Evolutionary conservation across 1,140 invertebrate genomes (phyloP), one percentile per base, ranked within the genome.

Genomic region (Pararge aegeria): DNA sequence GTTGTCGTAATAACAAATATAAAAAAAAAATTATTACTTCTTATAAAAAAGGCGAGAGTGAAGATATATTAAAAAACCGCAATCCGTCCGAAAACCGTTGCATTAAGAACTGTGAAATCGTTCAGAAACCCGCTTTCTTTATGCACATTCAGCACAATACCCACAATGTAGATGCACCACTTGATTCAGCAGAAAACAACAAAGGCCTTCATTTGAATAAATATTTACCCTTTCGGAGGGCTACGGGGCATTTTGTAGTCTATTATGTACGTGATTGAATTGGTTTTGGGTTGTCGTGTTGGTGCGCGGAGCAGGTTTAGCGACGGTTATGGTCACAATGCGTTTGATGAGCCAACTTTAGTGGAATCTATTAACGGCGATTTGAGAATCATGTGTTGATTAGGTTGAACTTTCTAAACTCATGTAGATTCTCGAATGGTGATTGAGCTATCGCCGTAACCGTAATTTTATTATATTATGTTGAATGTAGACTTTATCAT

Each of bases 131-230:
- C 13, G 38, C 38, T 42, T 18, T 42, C 15, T 42, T 18, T 42
- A 18, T 18, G 15, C 38, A 42, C 38, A 18, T 38, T 15, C 9
- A 38, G 5, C n/a, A n/a, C n/a, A n/a, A n/a, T n/a, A 15, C 9
- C 9, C 34, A 42, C 38, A 42, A 42, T 42, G 18, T 42, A 18
- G 38, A 42, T 42, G 38, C 38, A 42, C 13, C 38, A 42, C 38
- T 42, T 18, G 15, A 42, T 42, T 42, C 38, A 18, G 13, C 13
- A 9, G 12, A 38, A 38, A 38, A 42, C 38, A 42, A 42, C 38
- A 42, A 42, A 16, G 38, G 38, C 2, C 15, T 12, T 42, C 0
- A 42, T 42, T 42, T 42, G 38, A 42, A 42, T 42, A 42, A 42
- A 42, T 19, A 19, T 42, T 42, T 42, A 42, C 38, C 38, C 38